Percentiles rank a stretch among this genome's conserved stretches.
Evolutionary conservation across 2,797 vertebrate species (phyloP).

Genomic region (Takifugu rubripes): DNA sequence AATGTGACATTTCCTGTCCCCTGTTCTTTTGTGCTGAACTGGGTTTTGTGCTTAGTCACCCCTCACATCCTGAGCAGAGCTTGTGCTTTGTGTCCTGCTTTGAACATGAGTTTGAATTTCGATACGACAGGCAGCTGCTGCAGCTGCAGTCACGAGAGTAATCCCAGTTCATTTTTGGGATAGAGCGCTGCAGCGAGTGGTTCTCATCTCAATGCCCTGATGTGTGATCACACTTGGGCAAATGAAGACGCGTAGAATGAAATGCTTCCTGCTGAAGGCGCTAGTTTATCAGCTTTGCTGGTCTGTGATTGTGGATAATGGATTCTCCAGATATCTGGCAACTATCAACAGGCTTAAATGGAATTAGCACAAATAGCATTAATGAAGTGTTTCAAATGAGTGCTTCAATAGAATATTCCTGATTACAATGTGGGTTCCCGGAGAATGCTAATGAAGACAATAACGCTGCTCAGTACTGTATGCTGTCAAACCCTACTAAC

Average conservation of each 20-base stretch:
- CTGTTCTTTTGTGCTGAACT: conserved; percentile 32
- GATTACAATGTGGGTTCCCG: conserved; percentile 1
- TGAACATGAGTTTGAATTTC: conserved; percentile 38
- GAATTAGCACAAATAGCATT: conserved; percentile 33
- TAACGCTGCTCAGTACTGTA: not conserved
- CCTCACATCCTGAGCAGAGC: conserved; percentile 25
- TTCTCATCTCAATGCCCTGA: conserved; percentile 25
- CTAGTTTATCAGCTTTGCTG: conserved; percentile 38
- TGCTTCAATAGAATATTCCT: not conserved
- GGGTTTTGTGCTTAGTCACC: conserved; percentile 47
- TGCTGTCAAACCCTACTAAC: no score
- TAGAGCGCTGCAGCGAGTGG: conserved; percentile 12
- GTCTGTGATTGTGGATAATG: conserved; percentile 42
- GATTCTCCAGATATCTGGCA: conserved; percentile 32
- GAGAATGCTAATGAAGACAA: not conserved
- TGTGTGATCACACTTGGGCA: conserved; percentile 45
- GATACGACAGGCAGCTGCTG: conserved; percentile 46
- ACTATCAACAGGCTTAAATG: conserved; percentile 19
- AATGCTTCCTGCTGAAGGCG: conserved; percentile 19
- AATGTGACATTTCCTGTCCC: conserved; percentile 16
- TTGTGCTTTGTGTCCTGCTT: conserved; percentile 41
- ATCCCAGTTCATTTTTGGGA: conserved; percentile 26
- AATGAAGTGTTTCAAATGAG: conserved; percentile 34
- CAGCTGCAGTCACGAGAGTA: conserved; percentile 33
- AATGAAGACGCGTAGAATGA: conserved; percentile 32